Percentiles rank a stretch among this genome's conserved stretches.
Conservation (phyloP, 2,113 vertebrate species). For the Symphodus melops region DNA sequence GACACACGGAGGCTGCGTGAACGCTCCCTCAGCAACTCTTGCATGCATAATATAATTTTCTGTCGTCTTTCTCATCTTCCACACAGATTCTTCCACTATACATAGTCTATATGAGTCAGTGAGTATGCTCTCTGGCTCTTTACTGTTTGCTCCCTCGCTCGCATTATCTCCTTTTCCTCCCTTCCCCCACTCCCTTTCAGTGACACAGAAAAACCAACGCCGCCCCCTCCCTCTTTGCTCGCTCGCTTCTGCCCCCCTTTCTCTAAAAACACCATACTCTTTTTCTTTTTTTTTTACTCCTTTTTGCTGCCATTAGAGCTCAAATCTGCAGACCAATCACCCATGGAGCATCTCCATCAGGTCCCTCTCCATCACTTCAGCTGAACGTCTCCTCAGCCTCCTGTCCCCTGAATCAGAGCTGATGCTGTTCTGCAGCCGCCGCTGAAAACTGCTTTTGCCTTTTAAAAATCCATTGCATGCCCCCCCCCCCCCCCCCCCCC, state of each 20-base stretch:
- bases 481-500: slow-evolving; percentile 50
- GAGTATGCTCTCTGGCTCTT: slow-evolving; percentile 65
- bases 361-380: slow-evolving; percentile 43
- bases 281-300: slow-evolving; percentile 27
- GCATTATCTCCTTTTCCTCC: slow-evolving; percentile 72
- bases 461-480: slow-evolving; percentile 67
- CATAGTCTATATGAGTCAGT: slow-evolving; percentile 72
- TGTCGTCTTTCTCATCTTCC: slow-evolving; percentile 40
- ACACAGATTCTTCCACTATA: slow-evolving; percentile 51
- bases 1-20: slow-evolving; percentile 23
- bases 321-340: slow-evolving; percentile 9
- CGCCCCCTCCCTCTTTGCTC: slow-evolving; percentile 63
- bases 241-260: slow-evolving; percentile 55
- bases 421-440: slow-evolving; percentile 63
- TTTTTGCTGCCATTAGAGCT: slow-evolving; percentile 1
- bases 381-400: slow-evolving; percentile 43
- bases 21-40: slow-evolving; percentile 62
- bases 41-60: slow-evolving; percentile 68
- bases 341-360: slow-evolving; percentile 33
- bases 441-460: slow-evolving; percentile 67
- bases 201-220: slow-evolving; percentile 83
- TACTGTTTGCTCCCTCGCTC: slow-evolving; percentile 66
- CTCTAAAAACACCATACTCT: slow-evolving; percentile 70
- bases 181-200: slow-evolving; percentile 81
- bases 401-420: slow-evolving; percentile 39